Evolutionary conservation across 2,888 invertebrate genomes (phyloP), one percentile per base, ranked within the genome.

Genomic region (Drosophila paranaensis): DNA sequence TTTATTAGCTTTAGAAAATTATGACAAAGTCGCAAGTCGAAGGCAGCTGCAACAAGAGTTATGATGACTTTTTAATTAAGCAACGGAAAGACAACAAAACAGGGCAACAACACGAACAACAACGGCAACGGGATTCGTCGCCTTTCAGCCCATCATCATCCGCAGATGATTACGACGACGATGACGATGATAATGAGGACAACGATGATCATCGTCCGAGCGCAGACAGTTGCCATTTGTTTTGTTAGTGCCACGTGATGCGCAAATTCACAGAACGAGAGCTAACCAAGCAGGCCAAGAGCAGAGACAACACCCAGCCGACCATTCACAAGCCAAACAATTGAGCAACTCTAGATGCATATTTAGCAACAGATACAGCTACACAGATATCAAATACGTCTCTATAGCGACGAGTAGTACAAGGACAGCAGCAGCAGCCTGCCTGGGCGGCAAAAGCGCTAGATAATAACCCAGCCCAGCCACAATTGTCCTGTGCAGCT

Each of bases 41-140:
- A 56, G 65, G 72, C 87, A 87, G 87, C 87, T 85, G 85, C 89
- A 85, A 71, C 86, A 80, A 74, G 80, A 84, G 84, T 87, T 88
- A 88, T 84, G 86, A 84, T 85, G 85, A 88, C 89, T 88, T 85
- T 85, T 85, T 85, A 85, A 85, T 85, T 85, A 85, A 88, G 87
- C 81, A 79, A 79, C 81, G 73, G 74, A 65, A 71, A 67, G 81
- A 71, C 66, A 77, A 75, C 66, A 74, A 75, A 71, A 66, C 62
- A 69, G 40, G 13, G 57, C 62, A 70, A 37, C 60, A 71, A 53
- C 42, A 76, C 54, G n/a, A 57, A 35, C 30, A 45, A n/a, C 39
- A 70, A 54, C 39, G 40, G 6, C 35, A 72, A 45, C 60, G 64
- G 42, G 73, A 72, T 71, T 68, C 63, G 88, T 82, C 77, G 74